Percentiles rank a stretch among this genome's conserved stretches.
Conservation (phyloP, 2,888 invertebrate genomes). For the Cheilosia scutellata region DNA sequence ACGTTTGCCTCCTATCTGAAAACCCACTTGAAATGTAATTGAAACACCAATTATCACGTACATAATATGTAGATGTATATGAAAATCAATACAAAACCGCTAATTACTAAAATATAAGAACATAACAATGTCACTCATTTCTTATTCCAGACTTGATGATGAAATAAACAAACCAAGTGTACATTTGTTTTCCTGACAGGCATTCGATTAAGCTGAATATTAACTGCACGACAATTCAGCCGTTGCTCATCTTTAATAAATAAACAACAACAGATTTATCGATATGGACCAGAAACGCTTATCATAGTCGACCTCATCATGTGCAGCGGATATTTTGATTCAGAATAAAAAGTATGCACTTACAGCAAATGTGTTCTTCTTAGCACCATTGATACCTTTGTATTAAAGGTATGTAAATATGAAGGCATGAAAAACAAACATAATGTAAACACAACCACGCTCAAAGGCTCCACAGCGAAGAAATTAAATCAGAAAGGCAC, state of each 20-base stretch:
- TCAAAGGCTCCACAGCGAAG: background rate
- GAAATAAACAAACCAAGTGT: background rate
- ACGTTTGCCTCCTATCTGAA: background rate
- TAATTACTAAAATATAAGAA: conserved; percentile 2
- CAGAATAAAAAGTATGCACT: too few species aligned
- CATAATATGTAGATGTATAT: too few species aligned
- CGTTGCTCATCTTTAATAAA: background rate
- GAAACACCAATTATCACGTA: conserved; percentile 13
- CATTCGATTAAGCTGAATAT: too few species aligned
- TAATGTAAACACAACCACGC: background rate
- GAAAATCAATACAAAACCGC: conserved; percentile 2
- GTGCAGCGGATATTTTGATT: too few species aligned
- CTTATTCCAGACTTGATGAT: background rate
- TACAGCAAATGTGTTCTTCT: too few species aligned
- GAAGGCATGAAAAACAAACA: conserved; percentile 8
- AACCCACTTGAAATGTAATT: conserved; percentile 23
- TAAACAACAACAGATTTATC: background rate
- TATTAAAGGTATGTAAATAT: conserved; percentile 4
- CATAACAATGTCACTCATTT: background rate
- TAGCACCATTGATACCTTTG: background rate
- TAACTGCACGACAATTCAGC: too few species aligned
- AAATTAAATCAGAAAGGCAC: background rate
- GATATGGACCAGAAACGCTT: background rate
- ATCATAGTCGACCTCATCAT: background rate
- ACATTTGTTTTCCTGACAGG: too few species aligned